Conservation (phyloP, 2,797 vertebrate genomes). For the Gambelia wislizenii region DNA sequence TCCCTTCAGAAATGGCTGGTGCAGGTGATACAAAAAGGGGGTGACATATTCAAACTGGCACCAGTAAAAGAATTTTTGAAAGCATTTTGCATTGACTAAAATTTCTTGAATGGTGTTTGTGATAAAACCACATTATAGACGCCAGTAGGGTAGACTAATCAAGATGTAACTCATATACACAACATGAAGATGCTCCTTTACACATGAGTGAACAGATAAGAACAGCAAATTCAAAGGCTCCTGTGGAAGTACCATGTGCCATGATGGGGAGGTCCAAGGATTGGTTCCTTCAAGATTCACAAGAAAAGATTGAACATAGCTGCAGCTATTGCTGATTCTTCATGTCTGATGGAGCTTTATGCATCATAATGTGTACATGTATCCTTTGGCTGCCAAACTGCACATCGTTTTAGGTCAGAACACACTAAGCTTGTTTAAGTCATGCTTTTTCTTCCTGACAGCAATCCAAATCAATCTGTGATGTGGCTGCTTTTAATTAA, state of each 20-base stretch:
- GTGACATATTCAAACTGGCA: not conserved
- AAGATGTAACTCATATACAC: too few relatives aligned
- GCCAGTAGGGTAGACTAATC: too few relatives aligned
- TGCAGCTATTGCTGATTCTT: not conserved
- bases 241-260: not conserved
- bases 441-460: not conserved
- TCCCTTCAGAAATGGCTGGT: not conserved
- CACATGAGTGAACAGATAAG: not conserved
- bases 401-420: too few relatives aligned
- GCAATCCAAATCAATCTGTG: not conserved
- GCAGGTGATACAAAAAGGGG: too few relatives aligned
- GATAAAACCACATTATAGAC: not conserved
- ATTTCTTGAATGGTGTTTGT: not conserved
- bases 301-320: not conserved
- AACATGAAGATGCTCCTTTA: too few relatives aligned
- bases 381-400: not conserved
- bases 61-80: not conserved
- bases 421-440: not conserved
- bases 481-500: not conserved
- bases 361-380: slow-evolving; percentile 3
- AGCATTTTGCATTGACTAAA: not conserved
- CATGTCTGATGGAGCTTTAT: not conserved
- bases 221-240: not conserved
- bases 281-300: not conserved
- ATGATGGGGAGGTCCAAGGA: not conserved